Evolutionary conservation across 2,797 vertebrate genomes (phyloP).

Genomic region (Nannoperca obscura): DNA sequence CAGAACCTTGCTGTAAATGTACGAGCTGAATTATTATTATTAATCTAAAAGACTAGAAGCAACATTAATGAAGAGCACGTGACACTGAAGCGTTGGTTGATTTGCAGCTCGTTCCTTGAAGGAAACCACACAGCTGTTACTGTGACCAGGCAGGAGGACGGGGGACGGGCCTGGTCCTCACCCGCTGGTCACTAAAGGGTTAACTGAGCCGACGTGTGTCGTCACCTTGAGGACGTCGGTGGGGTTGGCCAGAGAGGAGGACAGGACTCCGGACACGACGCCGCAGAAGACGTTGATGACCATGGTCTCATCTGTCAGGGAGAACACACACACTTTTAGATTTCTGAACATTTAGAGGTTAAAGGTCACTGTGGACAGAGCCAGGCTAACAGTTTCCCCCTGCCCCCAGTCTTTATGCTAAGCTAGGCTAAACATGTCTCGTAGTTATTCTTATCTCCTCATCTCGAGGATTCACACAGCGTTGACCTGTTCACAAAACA

Average conservation of each 20-base stretch:
- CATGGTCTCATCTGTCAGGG: slow-evolving; percentile 93
- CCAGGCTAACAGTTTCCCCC: not conserved
- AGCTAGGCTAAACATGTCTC: not conserved
- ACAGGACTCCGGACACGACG: slow-evolving; percentile 95
- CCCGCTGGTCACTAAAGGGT: too few species aligned
- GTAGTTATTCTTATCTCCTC: too few species aligned
- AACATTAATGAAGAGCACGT: not conserved
- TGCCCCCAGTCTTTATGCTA: not conserved
- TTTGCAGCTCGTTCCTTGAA: not conserved
- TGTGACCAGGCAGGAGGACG: too few species aligned
- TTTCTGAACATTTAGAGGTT: too few species aligned
- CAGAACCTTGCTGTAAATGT: not conserved
- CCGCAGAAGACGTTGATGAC: slow-evolving; percentile 96
- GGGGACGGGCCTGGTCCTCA: too few species aligned
- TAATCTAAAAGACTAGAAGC: not conserved
- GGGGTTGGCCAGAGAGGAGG: slow-evolving; percentile 94
- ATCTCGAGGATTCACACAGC: not conserved
- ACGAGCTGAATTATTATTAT: not conserved
- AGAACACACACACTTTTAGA: not conserved
- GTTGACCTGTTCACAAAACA: not conserved
- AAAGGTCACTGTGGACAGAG: not conserved
- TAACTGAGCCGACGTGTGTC: too few species aligned
- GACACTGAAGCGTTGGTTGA: not conserved
- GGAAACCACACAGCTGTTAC: too few species aligned
- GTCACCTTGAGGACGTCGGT: slow-evolving; percentile 96